Conservation (phyloP, 2,797 vertebrate species). For the Crenichthys baileyi region DNA sequence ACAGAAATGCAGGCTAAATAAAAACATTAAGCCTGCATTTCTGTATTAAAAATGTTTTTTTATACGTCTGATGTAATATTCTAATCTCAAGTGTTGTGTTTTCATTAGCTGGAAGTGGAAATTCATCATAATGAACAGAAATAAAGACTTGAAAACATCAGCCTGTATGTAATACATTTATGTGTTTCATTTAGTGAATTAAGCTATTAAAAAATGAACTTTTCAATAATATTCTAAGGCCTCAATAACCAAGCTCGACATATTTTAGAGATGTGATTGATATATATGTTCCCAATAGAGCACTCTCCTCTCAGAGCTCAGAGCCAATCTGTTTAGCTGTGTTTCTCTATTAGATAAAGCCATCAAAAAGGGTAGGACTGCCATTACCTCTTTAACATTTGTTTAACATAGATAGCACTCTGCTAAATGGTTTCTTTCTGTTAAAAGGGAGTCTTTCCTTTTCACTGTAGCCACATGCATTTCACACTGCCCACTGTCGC, state of each 20-base stretch:
- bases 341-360: not conserved
- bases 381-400: no score
- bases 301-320: not conserved
- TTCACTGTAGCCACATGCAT: no score
- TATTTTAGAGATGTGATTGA: not conserved
- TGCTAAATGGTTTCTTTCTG: no score
- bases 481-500: no score
- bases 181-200: not conserved
- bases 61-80: not conserved
- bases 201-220: not conserved
- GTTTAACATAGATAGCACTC: no score
- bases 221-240: not conserved
- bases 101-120: not conserved
- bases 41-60: no score
- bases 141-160: not conserved
- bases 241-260: no score
- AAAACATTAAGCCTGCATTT: no score
- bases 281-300: not conserved
- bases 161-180: not conserved
- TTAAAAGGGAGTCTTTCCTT: no score
- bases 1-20: no score
- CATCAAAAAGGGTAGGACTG: not conserved
- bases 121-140: not conserved
- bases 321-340: not conserved
- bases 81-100: not conserved